Base-by-base conservation (phyloP, 1,140 invertebrate species). In the Archivesica marissinica region DNA sequence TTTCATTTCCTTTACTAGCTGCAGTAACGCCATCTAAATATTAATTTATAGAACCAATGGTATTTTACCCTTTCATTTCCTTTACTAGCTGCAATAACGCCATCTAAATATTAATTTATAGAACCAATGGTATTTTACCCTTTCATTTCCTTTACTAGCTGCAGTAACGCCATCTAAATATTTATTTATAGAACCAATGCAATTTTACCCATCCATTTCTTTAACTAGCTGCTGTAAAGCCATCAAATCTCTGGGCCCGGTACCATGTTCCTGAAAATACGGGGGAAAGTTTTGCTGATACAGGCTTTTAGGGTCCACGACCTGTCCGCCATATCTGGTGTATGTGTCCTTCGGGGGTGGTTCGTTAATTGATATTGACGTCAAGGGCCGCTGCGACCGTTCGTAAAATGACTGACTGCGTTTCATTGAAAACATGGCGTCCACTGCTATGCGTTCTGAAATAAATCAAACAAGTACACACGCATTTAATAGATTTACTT, bases 281-380 rank as follows among this genome's bases (percentile, higher is more conserved):
- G 80, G 80, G 47, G 35, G 64, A 56, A 64, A 83, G 41, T 38
- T 59, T 41, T 83, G 80, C 9, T 75, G 68, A 39, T 83, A 83
- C 7, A 75, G 28, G 38, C 80, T 75, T 52, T 47, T 56, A 15
- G 80, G 80, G 25, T 83, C 80, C 7, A 72, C 66, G 25, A 54
- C 64, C 11, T 52, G 41, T 2, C 56, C 56, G 23, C 70, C 70
- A 64, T 83, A 83, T 75, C 30, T 33, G 2, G 80, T 75, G 54
- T 83, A 83, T 2, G 54, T 83, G 28, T 83, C 80, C 20, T 54
- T 66, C 0, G 47, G n/a, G 0, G 80, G 80, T 44, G 56, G 47
- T 1, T 83, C 80, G 39, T 83, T 83, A 4, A 83, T 52, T 0
- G 80, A 83, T 15, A 83, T 83, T 44, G 80, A 83, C 52, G 80